Evolutionary conservation across 2,888 invertebrate genomes (phyloP), one percentile per base, ranked within the genome.

Genomic region (Papilio demoleus): DNA sequence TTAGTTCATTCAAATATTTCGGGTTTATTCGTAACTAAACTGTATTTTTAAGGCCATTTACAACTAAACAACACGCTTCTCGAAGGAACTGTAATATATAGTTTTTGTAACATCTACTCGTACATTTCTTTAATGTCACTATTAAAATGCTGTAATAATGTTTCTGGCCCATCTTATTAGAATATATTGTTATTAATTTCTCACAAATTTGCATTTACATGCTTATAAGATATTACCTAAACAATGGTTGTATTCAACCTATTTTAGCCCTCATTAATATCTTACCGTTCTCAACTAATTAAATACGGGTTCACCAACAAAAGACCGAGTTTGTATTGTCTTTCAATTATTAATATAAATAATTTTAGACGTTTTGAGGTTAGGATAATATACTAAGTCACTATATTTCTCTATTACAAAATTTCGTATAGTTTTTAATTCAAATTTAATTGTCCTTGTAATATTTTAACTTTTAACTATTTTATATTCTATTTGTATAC

Each of bases 291-390:
- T 68, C 59, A 38, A 24, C 58, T 64, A 63, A 68, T 68, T 68
- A 63, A 68, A 68, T 68, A 36, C 68, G 68, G 68, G 63, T 68
- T 36, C 22, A 63, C 45, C 22, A 42, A 66, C 58, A 58, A 68
- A 63, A 59, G 58, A 4, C 19, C 47, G 58, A 42, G 45, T 64
- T 63, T 31, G 58, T 36, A 68, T 68, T 68, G 63, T 68, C 58
- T 58, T 45, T 27, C 63, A 42, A 24, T 47, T 40, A 64, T 58
- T 45, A 61, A 50, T 36, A 61, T 14, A 56, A 42, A 31, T 56
- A 56, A 56, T 9, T n/a, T 56, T 31, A 27, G 47, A 47, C 47
- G 22, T 47, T 47, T 47, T 47, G 47, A 47, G 22, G 47, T 47
- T 47, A 47, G 22, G 22, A 22, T 47, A 47, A 12, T 47, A 47